A percentile compares a stretch with the other conserved stretches of the same genome.
Evolutionary conservation across 2,113 vertebrate genomes (phyloP).

Genomic region (Caranx ignobilis): DNA sequence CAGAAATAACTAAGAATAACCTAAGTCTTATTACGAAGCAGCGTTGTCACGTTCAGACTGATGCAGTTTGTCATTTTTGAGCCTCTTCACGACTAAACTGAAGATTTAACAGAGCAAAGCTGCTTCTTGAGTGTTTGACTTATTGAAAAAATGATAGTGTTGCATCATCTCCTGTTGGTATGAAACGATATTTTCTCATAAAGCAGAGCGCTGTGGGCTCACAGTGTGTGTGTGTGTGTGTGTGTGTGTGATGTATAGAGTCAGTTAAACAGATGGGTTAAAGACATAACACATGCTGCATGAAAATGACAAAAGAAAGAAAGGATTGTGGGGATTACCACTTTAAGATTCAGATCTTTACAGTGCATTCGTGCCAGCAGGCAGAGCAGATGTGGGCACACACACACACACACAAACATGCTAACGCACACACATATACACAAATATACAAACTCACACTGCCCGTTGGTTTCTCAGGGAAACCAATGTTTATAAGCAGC

Average conservation of each 20-base stretch:
- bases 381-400: constrained; percentile 47
- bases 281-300: background rate
- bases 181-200: background rate
- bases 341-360: constrained; percentile 30
- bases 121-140: too few relatives aligned
- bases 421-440: background rate
- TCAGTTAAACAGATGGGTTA: background rate
- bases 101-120: too few relatives aligned
- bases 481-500: constrained; percentile 68
- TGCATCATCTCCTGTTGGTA: background rate
- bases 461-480: constrained; percentile 57
- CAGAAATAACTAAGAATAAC: too few relatives aligned
- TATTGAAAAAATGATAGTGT: background rate
- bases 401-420: background rate
- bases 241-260: background rate
- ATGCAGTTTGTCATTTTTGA: too few relatives aligned
- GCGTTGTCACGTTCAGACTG: too few relatives aligned
- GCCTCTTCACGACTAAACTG: too few relatives aligned
- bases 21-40: too few relatives aligned
- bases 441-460: background rate
- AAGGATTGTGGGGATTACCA: constrained; percentile 31
- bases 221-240: background rate
- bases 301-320: background rate
- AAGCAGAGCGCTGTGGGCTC: background rate
- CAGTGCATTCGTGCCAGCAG: constrained; percentile 17